phyloP scores from a whole-genome alignment of 1,140 invertebrate genomes.

The Homarus americanus region DNA sequence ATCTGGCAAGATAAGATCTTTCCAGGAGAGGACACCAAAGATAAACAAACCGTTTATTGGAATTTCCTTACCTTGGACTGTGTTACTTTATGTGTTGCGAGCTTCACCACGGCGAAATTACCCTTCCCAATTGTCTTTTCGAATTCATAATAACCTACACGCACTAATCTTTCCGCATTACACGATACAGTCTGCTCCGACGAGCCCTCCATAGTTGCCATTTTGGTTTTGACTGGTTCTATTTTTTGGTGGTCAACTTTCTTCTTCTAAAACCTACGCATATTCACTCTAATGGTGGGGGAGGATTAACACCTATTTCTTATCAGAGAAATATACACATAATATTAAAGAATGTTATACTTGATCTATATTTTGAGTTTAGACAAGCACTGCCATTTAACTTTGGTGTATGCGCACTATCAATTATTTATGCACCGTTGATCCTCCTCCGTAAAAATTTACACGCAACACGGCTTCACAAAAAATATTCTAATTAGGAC shows the following conservation, averaged over 20 bases:
- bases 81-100: constrained; percentile 97
- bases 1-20: constrained; percentile 46
- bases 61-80: constrained; percentile 94
- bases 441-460: neutral
- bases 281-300: neutral
- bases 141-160: constrained; percentile 74
- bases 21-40: constrained; percentile 29
- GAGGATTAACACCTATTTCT: neutral
- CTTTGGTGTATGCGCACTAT: constrained; percentile 6
- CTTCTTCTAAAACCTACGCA: constrained; percentile 67
- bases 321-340: neutral
- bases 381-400: neutral
- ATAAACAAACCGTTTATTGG: constrained; percentile 51
- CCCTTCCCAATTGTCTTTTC: constrained; percentile 89
- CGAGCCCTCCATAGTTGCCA: constrained; percentile 73
- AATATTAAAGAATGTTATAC: neutral
- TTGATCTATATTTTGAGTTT: neutral
- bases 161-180: constrained; percentile 71
- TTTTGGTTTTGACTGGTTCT: constrained; percentile 66
- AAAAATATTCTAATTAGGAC: neutral
- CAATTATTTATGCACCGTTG: neutral
- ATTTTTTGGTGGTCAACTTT: constrained; percentile 22
- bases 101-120: constrained; percentile 99
- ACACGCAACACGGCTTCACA: neutral
- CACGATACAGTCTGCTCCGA: constrained; percentile 69